Percentiles rank a stretch among this genome's conserved stretches.
phyloP scores from a whole-genome alignment of 2,888 invertebrate genomes.

The Sarcophaga caerulescens region DNA sequence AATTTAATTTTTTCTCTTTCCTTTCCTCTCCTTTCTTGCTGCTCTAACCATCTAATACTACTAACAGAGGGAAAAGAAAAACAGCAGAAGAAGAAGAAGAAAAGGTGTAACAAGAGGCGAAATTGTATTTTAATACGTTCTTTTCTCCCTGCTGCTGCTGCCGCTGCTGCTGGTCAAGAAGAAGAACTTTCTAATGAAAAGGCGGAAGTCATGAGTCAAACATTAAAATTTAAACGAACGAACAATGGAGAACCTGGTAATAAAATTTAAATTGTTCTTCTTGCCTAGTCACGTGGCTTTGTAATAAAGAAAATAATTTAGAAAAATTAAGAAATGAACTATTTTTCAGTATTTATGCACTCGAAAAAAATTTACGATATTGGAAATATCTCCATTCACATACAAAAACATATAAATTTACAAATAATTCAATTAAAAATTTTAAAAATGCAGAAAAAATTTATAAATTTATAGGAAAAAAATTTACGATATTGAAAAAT shows the following conservation, averaged over 20 bases:
- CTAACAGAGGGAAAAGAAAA: too few relatives aligned
- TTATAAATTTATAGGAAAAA: too few relatives aligned
- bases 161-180: neutral
- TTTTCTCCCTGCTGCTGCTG: neutral
- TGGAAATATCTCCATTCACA: too few relatives aligned
- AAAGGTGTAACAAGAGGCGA: constrained; percentile 57
- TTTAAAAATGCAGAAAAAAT: too few relatives aligned
- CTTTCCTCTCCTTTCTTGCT: neutral
- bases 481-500: too few relatives aligned
- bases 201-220: constrained; percentile 59
- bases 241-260: neutral
- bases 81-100: neutral
- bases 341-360: too few relatives aligned
- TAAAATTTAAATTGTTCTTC: constrained; percentile 23
- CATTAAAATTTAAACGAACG: constrained; percentile 27
- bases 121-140: constrained; percentile 42
- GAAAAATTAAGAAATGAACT: neutral
- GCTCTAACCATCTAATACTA: neutral
- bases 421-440: too few relatives aligned
- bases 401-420: too few relatives aligned
- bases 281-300: constrained; percentile 54
- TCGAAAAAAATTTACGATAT: too few relatives aligned
- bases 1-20: neutral
- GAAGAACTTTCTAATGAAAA: constrained; percentile 63
- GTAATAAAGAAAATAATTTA: constrained; percentile 42